These are phyloP conservation scores for Mythimna pallens DNA, from an alignment of 2,888 invertebrate species.

Conservation along the genomic window DNA sequence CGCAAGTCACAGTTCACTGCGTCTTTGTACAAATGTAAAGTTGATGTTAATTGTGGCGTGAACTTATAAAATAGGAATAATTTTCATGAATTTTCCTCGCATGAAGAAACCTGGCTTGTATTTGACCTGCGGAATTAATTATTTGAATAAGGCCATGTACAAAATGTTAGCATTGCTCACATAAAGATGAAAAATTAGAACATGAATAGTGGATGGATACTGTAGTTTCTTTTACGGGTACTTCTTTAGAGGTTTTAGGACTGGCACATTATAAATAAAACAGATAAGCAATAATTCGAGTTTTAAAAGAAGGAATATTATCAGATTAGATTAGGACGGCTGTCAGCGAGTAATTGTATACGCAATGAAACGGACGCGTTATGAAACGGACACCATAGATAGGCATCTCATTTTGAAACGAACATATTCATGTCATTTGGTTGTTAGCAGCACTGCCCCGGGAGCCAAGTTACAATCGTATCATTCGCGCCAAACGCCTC, in stretches of 20 bases:
- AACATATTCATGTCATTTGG: too few species aligned
- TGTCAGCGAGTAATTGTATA: too few species aligned
- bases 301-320: neutral
- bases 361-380: too few species aligned
- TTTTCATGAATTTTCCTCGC: constrained; percentile 36
- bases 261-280: too few species aligned
- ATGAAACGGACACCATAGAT: too few species aligned
- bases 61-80: constrained; percentile 30
- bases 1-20: constrained; percentile 23
- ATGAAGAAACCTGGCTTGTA: constrained; percentile 14
- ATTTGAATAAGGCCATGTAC: neutral
- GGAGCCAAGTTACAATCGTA: too few species aligned
- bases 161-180: constrained; percentile 13
- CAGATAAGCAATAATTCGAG: too few species aligned
- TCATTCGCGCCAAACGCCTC: too few species aligned
- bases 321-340: neutral
- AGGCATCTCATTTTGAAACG: too few species aligned
- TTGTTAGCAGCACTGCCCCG: too few species aligned
- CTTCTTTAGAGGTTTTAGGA: too few species aligned
- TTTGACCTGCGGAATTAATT: constrained; percentile 17
- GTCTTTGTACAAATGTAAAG: constrained; percentile 31
- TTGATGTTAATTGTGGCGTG: constrained; percentile 30
- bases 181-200: neutral
- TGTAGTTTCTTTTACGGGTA: too few species aligned
- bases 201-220: neutral